Conservation (phyloP, 2,797 vertebrate genomes). For the Kryptolebias ocellatus region DNA sequence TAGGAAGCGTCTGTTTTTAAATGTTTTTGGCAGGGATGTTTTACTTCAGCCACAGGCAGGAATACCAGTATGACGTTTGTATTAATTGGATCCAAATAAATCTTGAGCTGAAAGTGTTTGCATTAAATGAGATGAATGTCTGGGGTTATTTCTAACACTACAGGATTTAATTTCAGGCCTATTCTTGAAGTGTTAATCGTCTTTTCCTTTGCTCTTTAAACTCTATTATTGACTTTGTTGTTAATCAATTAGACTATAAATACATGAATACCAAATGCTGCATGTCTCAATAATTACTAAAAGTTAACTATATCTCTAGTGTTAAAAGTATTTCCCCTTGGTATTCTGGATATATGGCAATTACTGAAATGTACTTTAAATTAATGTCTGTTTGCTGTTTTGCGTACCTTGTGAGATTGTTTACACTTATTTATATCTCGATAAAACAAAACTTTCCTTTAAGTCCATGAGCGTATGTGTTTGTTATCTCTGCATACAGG, state of each 20-base stretch:
- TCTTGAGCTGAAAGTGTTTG: conserved; percentile 26
- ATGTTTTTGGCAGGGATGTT: conserved; percentile 37
- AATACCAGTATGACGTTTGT: conserved; percentile 22
- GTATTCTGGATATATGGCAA: background rate
- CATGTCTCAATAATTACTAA: conserved; percentile 9
- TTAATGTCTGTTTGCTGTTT: background rate
- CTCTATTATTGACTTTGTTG: conserved; percentile 15
- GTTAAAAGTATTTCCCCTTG: background rate
- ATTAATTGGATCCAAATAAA: conserved; percentile 17
- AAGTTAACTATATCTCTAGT: background rate
- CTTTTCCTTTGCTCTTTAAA: conserved; percentile 22
- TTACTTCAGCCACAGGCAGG: conserved; percentile 2
- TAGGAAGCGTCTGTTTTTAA: conserved; percentile 34
- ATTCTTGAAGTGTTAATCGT: conserved; percentile 56
- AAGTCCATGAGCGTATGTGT: background rate
- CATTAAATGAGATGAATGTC: conserved; percentile 19
- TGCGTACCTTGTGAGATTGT: background rate
- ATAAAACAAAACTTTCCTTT: background rate
- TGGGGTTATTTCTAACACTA: conserved; percentile 54
- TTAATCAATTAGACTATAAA: conserved; percentile 33
- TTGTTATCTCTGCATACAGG: conserved; percentile 32
- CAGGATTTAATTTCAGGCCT: conserved; percentile 59
- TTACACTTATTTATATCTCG: background rate
- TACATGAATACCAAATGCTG: conserved; percentile 22
- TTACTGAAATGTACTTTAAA: too few species aligned